phyloP scores from a whole-genome alignment of 2,113 vertebrate species.

The Rhombomys opimus region DNA sequence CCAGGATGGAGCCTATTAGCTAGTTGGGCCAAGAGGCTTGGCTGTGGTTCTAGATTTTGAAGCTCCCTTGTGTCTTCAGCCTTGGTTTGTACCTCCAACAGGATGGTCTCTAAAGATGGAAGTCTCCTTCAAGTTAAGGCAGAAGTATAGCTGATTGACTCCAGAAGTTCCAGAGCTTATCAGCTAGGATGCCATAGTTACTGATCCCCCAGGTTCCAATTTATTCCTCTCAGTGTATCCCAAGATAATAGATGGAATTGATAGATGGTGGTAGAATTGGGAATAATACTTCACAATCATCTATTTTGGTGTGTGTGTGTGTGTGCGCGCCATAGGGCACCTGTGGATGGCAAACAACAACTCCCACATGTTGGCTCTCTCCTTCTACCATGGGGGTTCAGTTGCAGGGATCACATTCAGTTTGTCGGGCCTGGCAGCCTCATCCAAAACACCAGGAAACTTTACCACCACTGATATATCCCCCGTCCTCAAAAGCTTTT shows the following conservation, averaged over 20 bases:
- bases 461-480: neutral
- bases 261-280: constrained; percentile 30
- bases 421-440: neutral
- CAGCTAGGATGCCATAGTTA: neutral
- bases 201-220: neutral
- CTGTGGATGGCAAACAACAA: neutral
- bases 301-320: neutral
- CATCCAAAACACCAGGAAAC: neutral
- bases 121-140: neutral
- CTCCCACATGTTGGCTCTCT: neutral
- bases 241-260: neutral
- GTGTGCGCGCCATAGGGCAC: neutral
- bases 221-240: neutral
- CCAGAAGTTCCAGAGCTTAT: neutral
- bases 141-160: neutral
- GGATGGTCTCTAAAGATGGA: neutral
- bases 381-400: neutral
- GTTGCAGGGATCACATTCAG: neutral
- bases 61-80: neutral
- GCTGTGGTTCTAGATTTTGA: neutral
- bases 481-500: neutral
- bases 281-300: constrained; percentile 25
- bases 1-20: neutral
- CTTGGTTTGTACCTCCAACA: neutral
- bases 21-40: neutral